phyloP scores from a whole-genome alignment of 2,888 invertebrate genomes.

The Gortyna flavago region DNA sequence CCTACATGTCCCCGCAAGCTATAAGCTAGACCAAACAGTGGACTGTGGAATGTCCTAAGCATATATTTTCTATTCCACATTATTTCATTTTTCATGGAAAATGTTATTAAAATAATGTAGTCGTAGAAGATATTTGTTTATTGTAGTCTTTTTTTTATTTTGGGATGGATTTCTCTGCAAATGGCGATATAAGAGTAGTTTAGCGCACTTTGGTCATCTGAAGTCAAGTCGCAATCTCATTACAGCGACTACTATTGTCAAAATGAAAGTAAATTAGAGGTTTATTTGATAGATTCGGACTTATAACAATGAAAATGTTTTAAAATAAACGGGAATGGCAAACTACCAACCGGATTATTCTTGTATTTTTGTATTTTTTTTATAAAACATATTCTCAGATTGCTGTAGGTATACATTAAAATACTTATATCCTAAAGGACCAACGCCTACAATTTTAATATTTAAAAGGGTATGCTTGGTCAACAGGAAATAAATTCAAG shows the following conservation, averaged over 20 bases:
- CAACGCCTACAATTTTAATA: constrained; percentile 2
- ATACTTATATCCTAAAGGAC: neutral
- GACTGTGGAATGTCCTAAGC: neutral
- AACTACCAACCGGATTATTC: neutral
- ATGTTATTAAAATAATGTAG: neutral
- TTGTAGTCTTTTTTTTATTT: neutral
- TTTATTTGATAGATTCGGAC: neutral
- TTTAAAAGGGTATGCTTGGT: constrained; percentile 25
- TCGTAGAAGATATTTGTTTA: neutral
- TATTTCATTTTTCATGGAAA: constrained; percentile 13
- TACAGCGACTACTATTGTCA: neutral
- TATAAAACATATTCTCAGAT: too few species aligned
- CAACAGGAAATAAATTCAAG: constrained; percentile 38
- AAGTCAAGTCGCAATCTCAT: too few species aligned
- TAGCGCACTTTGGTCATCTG: neutral
- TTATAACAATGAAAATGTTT: neutral
- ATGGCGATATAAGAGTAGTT: neutral
- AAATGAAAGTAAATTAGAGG: neutral
- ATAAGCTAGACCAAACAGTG: constrained; percentile 1
- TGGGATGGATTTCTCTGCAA: neutral
- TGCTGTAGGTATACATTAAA: neutral
- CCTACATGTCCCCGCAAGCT: neutral
- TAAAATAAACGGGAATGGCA: neutral
- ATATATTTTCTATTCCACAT: neutral
- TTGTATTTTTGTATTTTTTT: neutral